Conservation (phyloP, 2,113 vertebrate species). For the Lagopus muta region DNA sequence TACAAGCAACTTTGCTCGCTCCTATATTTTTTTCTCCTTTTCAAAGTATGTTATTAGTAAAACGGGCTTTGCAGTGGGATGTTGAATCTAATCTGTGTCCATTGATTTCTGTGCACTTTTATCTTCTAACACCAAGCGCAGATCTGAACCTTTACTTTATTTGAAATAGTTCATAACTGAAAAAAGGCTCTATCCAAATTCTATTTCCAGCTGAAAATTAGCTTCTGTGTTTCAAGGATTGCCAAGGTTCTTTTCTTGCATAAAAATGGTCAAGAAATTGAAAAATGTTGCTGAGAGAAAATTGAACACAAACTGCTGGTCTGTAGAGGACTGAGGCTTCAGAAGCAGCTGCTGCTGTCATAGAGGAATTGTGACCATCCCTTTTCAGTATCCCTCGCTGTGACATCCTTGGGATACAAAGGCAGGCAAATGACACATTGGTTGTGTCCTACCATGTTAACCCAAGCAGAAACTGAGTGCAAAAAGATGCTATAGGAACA, state of each 20-base stretch:
- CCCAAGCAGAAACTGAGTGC: background rate
- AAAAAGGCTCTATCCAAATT: constrained; percentile 12
- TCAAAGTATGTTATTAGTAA: constrained; percentile 7
- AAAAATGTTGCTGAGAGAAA: background rate
- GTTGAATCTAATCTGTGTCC: constrained; percentile 6
- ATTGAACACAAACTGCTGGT: background rate
- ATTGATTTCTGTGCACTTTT: constrained; percentile 38
- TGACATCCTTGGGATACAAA: constrained; percentile 28
- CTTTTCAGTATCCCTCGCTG: constrained; percentile 7
- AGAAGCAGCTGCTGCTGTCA: constrained; percentile 57
- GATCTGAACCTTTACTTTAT: background rate
- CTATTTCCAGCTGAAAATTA: constrained; percentile 13
- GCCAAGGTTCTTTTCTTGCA: background rate
- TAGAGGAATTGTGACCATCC: background rate
- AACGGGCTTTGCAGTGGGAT: background rate
- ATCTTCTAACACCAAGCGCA: constrained; percentile 11
- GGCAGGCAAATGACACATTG: background rate
- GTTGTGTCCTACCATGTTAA: background rate
- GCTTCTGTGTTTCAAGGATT: background rate
- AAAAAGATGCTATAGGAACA: background rate
- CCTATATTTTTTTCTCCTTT: background rate
- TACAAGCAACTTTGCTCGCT: constrained; percentile 11
- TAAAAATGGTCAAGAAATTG: background rate
- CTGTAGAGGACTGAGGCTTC: background rate
- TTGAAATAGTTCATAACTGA: constrained; percentile 2